A percentile compares a stretch with the other conserved stretches of the same genome.
Evolutionary conservation across 2,888 invertebrate species (phyloP).

Genomic region (Heliconius charithonia): DNA sequence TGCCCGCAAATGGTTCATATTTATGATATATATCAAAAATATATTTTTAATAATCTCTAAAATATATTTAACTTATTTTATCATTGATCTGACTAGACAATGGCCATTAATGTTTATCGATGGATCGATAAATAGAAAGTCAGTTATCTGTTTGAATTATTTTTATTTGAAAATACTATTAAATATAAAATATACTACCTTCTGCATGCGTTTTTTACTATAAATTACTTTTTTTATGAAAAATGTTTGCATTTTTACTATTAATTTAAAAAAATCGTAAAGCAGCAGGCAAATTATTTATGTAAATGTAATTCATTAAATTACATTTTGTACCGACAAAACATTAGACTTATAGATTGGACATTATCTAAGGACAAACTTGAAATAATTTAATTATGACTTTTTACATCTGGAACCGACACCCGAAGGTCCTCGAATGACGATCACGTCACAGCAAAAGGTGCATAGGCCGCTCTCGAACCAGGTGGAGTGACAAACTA

Average conservation of each 20-base stretch:
- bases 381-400: no score
- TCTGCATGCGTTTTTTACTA: not conserved
- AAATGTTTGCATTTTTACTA: not conserved
- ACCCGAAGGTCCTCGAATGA: no score
- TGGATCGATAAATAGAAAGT: slow-evolving; percentile 40
- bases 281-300: no score
- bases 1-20: no score
- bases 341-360: no score
- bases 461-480: no score
- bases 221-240: not conserved
- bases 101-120: slow-evolving; percentile 32
- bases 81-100: slow-evolving; percentile 31
- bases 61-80: slow-evolving; percentile 46
- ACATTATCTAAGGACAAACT: no score
- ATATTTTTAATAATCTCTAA: slow-evolving; percentile 32
- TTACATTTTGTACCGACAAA: no score
- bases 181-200: not conserved
- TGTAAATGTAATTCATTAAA: no score
- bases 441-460: no score
- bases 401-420: no score
- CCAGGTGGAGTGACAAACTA: no score
- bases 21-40: not conserved
- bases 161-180: not conserved
- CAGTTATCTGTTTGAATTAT: slow-evolving; percentile 14
- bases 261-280: not conserved